phyloP scores from a whole-genome alignment of 2,797 vertebrate species.

The Micropoecilia bifurca region DNA sequence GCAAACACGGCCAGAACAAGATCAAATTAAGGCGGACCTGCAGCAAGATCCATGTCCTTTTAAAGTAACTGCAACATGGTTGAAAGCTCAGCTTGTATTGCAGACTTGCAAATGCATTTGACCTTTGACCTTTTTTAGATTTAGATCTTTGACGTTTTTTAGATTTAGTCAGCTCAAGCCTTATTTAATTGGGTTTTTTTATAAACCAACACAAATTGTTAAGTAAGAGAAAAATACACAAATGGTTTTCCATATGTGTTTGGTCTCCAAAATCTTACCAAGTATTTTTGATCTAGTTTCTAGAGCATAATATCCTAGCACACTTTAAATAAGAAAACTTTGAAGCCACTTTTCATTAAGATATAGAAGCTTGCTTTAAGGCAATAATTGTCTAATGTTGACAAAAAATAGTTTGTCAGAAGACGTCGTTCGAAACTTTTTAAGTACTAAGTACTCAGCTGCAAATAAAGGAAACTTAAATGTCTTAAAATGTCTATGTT shows the following conservation, averaged over 20 bases:
- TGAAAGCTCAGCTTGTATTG: background rate
- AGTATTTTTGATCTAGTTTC: no score
- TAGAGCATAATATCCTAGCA: no score
- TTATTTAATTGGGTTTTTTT: background rate
- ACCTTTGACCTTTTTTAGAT: background rate
- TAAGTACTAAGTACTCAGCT: no score
- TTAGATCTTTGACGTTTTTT: background rate
- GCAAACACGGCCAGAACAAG: constrained; percentile 14
- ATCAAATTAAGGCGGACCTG: background rate
- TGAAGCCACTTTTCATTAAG: no score
- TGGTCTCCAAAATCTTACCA: background rate
- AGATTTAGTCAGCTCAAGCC: background rate
- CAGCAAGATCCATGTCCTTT: background rate
- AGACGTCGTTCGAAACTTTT: no score
- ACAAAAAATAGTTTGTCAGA: no score
- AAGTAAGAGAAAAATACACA: background rate
- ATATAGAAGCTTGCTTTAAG: no score
- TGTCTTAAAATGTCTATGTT: no score
- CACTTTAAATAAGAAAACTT: no score
- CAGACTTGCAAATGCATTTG: background rate
- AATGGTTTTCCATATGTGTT: background rate
- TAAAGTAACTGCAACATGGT: background rate
- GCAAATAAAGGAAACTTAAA: no score
- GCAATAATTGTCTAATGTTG: no score
- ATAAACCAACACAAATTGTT: background rate